Evolutionary conservation across 53 echinoderm and acorn worm genomes (phyloP).

Genomic region (Arbacia lixula): DNA sequence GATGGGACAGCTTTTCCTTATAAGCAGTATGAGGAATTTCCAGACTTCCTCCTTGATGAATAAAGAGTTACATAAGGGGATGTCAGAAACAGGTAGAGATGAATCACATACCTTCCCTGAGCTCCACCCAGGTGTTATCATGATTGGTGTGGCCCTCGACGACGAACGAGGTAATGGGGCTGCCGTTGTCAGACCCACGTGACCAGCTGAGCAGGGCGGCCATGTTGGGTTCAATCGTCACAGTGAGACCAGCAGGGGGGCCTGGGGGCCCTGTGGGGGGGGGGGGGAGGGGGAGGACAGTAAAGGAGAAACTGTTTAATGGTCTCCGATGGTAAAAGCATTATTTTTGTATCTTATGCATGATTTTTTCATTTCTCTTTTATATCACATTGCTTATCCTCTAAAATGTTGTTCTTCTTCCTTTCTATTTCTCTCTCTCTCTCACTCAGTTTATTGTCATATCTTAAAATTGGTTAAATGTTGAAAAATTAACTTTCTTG

Average conservation of each 20-base stretch:
- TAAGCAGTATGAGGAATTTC: no score
- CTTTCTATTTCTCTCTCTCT: no score
- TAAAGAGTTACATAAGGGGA: neutral
- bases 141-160: constrained; percentile 84
- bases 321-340: no score
- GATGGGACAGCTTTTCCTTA: no score
- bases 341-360: no score
- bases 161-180: constrained; percentile 61
- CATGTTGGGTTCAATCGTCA: constrained; percentile 27
- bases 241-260: constrained; percentile 75
- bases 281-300: neutral
- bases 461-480: no score
- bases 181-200: constrained; percentile 68
- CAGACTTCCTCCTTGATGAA: neutral
- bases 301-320: no score
- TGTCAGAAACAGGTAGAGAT: neutral
- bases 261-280: constrained; percentile 76
- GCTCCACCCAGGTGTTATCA: constrained; percentile 64
- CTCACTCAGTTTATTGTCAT: no score
- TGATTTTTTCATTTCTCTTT: no score
- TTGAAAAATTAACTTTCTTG: no score
- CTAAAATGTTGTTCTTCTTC: no score
- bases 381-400: no score
- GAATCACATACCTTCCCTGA: neutral
- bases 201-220: constrained; percentile 73